Base-by-base conservation (phyloP, 2,797 vertebrate genomes). In the Thamnophis elegans region DNA sequence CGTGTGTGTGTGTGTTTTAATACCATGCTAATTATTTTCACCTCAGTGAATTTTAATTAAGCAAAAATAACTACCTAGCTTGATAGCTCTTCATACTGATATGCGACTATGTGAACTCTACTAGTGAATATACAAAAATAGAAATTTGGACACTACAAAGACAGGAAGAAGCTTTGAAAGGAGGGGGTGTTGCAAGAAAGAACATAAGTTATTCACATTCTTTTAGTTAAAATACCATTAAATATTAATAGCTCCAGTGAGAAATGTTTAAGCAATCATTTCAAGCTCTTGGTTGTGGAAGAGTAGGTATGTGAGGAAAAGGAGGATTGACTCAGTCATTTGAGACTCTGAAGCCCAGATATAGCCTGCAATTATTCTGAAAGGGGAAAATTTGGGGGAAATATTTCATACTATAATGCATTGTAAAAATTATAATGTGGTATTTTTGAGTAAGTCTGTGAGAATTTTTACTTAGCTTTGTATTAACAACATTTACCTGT, bases 11-110 rank as follows among this genome's bases (percentile, higher is more conserved):
- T 94, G 95, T 94, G 87, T 95, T 93, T 94, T 92, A 92, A 93
- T 92, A 96, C 92, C 91, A 91, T 96, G 94, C 95, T 97, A 97
- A 97, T 97, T 93, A 96, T 91, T 96, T 97, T 97, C 94, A 97
- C 96, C 94, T 97, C 96, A 95, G 88, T 97, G 96, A 91, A 86
- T 96, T 97, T 97, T 97, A 98, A 97, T 97, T 97, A 95, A 97
- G 95, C 94, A 96, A 87, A 92, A 93, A 93, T 91, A 91, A 91
- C 92, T 90, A 95, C 91, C 94, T 94, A 95, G 95, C 86, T 92
- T 96, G 87, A 92, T 93, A 93, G 94, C 91, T 95, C 13, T 8
- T 60, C 85, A 28, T 85, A 85, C 0, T 51, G 73, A 85, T 92
- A 62, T 7, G 94, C 91, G 93, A 92, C 82, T 32, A 47, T 88